phyloP scores from a whole-genome alignment of 2,113 vertebrate species.

The Lagopus leucura region DNA sequence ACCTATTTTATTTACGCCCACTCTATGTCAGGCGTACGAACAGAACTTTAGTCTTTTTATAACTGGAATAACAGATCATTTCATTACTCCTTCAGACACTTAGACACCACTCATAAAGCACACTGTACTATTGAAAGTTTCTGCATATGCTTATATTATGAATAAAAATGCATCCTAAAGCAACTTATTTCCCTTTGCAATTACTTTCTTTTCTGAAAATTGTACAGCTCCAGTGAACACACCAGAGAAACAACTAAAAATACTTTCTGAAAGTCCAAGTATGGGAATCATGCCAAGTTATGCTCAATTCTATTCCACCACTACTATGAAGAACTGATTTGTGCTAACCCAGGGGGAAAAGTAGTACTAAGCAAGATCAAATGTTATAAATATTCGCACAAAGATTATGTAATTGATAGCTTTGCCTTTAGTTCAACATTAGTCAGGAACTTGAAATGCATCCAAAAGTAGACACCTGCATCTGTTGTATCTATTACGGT shows the following conservation, averaged over 20 bases:
- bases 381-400: not conserved
- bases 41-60: constrained; percentile 63
- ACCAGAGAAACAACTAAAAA: constrained; percentile 5
- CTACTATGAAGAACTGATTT: not conserved
- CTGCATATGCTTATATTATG: constrained; percentile 35
- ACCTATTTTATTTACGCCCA: constrained; percentile 66
- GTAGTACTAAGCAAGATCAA: not conserved
- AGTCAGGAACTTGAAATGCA: not conserved
- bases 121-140: constrained; percentile 45
- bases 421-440: not conserved
- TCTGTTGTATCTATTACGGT: not conserved
- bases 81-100: constrained; percentile 69
- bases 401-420: not conserved
- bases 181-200: not conserved
- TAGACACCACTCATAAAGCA: constrained; percentile 64
- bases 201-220: not conserved
- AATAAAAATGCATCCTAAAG: constrained; percentile 47
- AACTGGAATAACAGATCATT: constrained; percentile 69
- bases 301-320: not conserved
- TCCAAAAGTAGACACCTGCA: not conserved
- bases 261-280: not conserved
- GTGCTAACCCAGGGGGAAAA: not conserved
- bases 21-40: constrained; percentile 55
- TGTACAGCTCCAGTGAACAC: not conserved
- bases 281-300: not conserved